These are phyloP conservation scores for Nemopilema nomurai DNA, from an alignment of 30 jellyfish, hydroid and myxozoan species.

Conservation along the genomic window DNA sequence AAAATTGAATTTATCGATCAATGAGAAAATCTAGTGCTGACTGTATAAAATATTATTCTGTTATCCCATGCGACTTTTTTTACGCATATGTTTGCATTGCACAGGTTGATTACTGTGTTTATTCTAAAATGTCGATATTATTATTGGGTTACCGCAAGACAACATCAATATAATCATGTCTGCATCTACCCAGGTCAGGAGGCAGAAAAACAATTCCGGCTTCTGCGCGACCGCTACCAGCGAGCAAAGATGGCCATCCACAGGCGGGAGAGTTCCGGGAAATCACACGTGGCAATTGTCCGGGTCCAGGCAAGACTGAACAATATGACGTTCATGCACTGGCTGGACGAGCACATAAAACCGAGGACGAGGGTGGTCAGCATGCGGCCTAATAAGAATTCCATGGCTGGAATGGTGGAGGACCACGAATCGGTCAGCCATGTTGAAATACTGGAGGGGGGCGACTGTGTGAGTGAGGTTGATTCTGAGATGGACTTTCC, in stretches of 20 bases:
- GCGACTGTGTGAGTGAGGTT: constrained; percentile 17
- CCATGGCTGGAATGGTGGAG: not conserved
- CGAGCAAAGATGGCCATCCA: constrained; percentile 37
- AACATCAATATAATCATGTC: not conserved
- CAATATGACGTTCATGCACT: constrained; percentile 8
- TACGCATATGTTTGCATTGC: no score
- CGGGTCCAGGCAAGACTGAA: constrained; percentile 15
- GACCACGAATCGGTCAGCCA: not conserved
- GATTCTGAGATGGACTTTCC: constrained; percentile 13
- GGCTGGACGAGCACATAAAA: constrained; percentile 41
- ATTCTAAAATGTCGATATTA: no score
- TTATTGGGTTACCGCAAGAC: no score
- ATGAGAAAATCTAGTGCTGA: no score
- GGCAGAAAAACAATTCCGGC: constrained; percentile 39
- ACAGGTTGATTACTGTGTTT: no score
- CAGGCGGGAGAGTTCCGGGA: not conserved
- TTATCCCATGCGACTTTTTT: no score
- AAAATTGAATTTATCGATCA: no score
- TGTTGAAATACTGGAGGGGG: constrained; percentile 23
- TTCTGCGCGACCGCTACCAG: constrained; percentile 39
- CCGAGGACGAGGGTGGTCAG: constrained; percentile 25
- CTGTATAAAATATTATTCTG: no score
- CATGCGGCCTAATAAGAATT: constrained; percentile 5
- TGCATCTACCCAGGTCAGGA: constrained; percentile 17
- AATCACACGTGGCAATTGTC: constrained; percentile 11